Percentiles rank a stretch among this genome's conserved stretches.
Evolutionary conservation across 2,113 vertebrate genomes (phyloP).

Genomic region (Vulpes ferrilata): DNA sequence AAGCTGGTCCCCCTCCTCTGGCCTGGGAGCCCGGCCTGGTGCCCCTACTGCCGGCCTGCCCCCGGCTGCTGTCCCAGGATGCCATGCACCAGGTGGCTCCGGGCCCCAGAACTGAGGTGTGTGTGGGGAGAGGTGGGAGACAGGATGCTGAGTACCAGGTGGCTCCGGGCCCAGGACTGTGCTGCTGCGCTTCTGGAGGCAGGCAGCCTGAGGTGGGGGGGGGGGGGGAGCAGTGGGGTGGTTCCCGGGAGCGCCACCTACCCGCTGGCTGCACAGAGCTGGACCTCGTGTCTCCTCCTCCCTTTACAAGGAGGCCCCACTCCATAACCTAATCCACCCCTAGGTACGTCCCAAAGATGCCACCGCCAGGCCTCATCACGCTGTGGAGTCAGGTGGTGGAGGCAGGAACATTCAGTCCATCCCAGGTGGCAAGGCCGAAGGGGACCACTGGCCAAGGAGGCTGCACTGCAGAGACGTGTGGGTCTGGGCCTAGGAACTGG

Average conservation of each 20-base stretch:
- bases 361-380: background rate
- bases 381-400: background rate
- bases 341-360: no score
- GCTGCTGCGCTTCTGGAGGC: background rate
- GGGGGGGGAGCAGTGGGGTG: rapidly evolving
- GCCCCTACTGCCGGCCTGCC: no score
- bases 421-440: background rate
- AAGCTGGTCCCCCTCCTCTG: background rate
- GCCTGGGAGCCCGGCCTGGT: background rate
- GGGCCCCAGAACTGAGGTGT: background rate
- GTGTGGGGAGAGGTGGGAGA: no score
- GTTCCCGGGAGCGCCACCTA: background rate
- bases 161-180: background rate
- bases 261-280: background rate
- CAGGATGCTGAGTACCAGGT: background rate
- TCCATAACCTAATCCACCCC: background rate
- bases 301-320: background rate
- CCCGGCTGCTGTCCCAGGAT: no score
- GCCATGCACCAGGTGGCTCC: background rate
- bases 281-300: background rate
- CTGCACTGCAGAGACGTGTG: background rate
- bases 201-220: background rate
- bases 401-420: background rate
- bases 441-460: background rate
- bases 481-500: no score